Base-by-base conservation (phyloP, 2,888 invertebrate genomes). In the Cybosia mesomella region DNA sequence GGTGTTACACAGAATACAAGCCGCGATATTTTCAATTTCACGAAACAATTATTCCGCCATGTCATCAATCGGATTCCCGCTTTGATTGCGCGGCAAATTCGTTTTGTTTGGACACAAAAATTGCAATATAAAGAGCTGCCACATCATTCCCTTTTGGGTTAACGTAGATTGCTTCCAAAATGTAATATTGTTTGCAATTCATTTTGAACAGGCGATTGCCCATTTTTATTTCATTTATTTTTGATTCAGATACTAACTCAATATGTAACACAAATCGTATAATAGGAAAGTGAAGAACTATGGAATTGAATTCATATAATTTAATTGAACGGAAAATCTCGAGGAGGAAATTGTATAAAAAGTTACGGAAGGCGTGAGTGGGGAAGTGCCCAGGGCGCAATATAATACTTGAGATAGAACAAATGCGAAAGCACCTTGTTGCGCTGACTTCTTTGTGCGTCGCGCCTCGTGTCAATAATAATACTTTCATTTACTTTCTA, bases 71-170 rank as follows among this genome's bases (percentile, higher is more conserved):
- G 94, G 94, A 94, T 92, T 91, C 93, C 91, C 91, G 93, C 92
- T 95, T 94, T 95, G 95, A 95, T 95, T 95, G 95, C 94, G 92
- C 92, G 92, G 93, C 93, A 94, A 95, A 95, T 94, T 95, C 92
- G 93, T 94, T 95, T 95, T 95, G 94, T 95, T 95, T 95, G 93
- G 90, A 93, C 91, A 93, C 94, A 95, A 94, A 95, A 95, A 94
- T 94, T 95, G 95, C 94, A 94, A 94, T 94, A 93, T 94, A 95
- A 94, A 95, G 94, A 94, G 94, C 92, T 92, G 93, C 94, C 95
- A 94, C 95, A 94, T 94, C 95, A 95, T 95, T 94, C 94, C 94
- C 92, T 92, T 94, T 93, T 88, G 92, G 94, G 92, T 94, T 93
- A 92, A 92, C 94, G 93, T 94, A 93, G 93, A 94, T 95, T 93